Conservation (phyloP, 2,797 vertebrate genomes). For the Sebastes steindachneri region DNA sequence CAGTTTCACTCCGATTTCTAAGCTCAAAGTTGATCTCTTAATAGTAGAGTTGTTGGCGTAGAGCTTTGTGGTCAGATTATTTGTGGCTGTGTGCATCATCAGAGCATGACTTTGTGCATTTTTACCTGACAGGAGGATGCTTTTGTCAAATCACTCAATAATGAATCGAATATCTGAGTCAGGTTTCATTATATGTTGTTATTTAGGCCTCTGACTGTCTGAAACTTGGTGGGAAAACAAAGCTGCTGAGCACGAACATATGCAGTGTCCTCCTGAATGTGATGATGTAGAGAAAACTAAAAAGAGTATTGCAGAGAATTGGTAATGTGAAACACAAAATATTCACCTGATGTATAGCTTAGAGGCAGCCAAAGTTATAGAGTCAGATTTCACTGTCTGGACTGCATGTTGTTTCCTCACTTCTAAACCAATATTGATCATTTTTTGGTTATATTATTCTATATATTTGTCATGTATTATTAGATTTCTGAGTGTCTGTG, state of each 20-base stretch:
- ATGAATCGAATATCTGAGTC: neutral
- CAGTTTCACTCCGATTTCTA: constrained; percentile 2
- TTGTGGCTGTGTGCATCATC: neutral
- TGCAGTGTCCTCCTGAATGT: neutral
- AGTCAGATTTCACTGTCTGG: neutral
- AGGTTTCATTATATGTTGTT: neutral
- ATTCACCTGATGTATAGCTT: neutral
- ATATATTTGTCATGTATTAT: neutral
- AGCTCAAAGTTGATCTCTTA: constrained; percentile 1
- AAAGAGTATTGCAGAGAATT: neutral
- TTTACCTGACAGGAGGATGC: neutral
- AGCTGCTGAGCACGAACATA: neutral
- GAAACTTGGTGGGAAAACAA: neutral
- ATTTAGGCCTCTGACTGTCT: neutral
- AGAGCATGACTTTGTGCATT: neutral
- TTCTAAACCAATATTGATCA: neutral
- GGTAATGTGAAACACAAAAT: neutral
- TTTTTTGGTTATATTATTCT: neutral
- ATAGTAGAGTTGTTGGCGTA: neutral
- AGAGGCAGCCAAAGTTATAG: neutral
- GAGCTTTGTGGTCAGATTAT: constrained; percentile 20
- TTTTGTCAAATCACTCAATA: neutral
- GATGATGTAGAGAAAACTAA: constrained; percentile 24
- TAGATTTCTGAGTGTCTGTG: neutral
- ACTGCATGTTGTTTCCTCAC: neutral